Conservation (phyloP, 2,888 invertebrate genomes). For the Adelphocoris suturalis region DNA sequence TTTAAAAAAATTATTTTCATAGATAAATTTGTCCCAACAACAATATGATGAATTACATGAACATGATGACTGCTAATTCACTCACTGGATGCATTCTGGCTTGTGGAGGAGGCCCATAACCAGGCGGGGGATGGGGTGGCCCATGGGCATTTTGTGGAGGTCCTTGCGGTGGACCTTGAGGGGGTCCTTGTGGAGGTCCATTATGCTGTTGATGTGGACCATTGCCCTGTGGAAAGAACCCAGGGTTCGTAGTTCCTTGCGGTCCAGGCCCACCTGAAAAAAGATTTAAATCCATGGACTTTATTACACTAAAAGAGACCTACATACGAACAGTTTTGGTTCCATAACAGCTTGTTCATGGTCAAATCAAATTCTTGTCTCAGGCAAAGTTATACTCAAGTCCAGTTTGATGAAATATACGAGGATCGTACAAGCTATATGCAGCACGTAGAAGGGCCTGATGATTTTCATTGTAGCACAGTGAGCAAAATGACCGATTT, state of each 20-base stretch:
- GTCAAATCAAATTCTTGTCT: no score
- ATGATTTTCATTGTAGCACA: no score
- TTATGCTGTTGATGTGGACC: slow-evolving; percentile 85
- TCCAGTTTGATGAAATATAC: no score
- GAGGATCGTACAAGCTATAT: no score
- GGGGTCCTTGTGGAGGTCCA: slow-evolving; percentile 82
- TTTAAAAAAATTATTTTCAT: neutral
- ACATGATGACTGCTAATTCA: neutral
- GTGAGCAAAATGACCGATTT: no score
- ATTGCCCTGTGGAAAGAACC: slow-evolving; percentile 83
- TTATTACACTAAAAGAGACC: no score
- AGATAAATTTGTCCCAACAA: slow-evolving; percentile 25
- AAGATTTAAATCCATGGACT: neutral
- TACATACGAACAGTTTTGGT: no score
- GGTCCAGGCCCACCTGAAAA: slow-evolving; percentile 79
- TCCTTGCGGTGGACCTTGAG: slow-evolving; percentile 78
- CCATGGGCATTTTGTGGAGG: slow-evolving; percentile 79
- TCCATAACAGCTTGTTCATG: no score
- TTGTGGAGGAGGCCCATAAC: slow-evolving; percentile 76
- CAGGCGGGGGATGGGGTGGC: slow-evolving; percentile 78
- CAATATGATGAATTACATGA: slow-evolving; percentile 64
- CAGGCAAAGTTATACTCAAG: no score
- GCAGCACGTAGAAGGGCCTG: no score
- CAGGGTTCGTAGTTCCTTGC: slow-evolving; percentile 83
- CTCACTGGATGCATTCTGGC: slow-evolving; percentile 73